Percentiles rank a stretch among this genome's conserved stretches.
Conservation (phyloP, 2,113 vertebrate species). For the Candoia aspera region DNA sequence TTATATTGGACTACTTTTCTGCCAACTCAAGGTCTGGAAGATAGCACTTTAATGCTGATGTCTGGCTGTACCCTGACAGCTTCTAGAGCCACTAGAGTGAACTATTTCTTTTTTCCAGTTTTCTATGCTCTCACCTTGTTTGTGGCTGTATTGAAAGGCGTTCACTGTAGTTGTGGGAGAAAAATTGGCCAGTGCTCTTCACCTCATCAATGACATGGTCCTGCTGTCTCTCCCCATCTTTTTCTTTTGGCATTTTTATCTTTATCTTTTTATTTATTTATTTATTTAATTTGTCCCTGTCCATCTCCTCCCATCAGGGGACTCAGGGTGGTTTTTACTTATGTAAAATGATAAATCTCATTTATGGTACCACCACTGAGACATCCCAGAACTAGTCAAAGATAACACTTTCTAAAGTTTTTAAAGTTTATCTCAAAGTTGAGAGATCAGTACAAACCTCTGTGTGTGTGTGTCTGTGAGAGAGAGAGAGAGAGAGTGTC, state of each 20-base stretch:
- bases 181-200: neutral
- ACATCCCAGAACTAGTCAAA: too few species aligned
- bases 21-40: neutral
- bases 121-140: neutral
- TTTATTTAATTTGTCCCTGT: too few species aligned
- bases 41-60: neutral
- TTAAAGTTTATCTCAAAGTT: neutral
- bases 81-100: neutral
- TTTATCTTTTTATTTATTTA: too few species aligned
- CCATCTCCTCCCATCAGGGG: too few species aligned
- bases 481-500: too few species aligned
- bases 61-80: neutral
- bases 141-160: neutral
- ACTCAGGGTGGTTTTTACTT: too few species aligned
- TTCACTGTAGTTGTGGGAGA: neutral
- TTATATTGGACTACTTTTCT: neutral
- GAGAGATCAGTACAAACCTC: neutral
- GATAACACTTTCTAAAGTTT: neutral
- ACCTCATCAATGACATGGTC: neutral
- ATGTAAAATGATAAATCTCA: neutral
- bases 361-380: neutral
- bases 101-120: neutral
- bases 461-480: neutral
- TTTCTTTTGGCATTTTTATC: neutral
- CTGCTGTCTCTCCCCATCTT: neutral